These are phyloP conservation scores for Lathamus discolor DNA, from an alignment of 2,113 vertebrate species.

Conservation along the genomic window DNA sequence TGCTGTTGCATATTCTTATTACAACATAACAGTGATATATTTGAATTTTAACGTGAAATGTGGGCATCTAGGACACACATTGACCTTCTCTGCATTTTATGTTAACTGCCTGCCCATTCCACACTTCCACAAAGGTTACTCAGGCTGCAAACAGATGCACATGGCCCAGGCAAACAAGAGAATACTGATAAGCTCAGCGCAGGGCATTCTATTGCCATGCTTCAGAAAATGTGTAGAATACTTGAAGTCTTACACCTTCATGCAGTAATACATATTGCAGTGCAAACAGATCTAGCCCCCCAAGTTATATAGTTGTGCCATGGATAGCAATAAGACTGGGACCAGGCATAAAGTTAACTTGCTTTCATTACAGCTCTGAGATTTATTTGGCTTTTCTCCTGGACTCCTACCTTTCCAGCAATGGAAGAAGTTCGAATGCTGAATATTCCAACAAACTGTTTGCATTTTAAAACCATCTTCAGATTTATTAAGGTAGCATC, in stretches of 20 bases:
- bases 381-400: background rate
- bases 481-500: background rate
- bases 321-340: background rate
- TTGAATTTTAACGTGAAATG: background rate
- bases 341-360: background rate
- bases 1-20: background rate
- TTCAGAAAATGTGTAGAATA: background rate
- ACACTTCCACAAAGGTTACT: background rate
- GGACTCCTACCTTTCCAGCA: background rate
- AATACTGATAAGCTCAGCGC: background rate
- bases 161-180: background rate
- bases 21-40: background rate
- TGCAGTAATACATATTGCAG: background rate
- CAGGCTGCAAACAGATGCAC: background rate
- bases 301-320: background rate
- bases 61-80: background rate
- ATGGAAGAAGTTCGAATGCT: background rate
- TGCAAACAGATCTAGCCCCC: background rate
- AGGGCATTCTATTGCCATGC: background rate
- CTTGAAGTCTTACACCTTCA: background rate
- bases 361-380: background rate
- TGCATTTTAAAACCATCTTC: background rate
- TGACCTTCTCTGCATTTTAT: background rate
- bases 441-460: background rate
- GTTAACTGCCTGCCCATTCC: background rate